Base-by-base conservation (phyloP, 2,113 vertebrate genomes). In the Ictidomys tridecemlineatus region DNA sequence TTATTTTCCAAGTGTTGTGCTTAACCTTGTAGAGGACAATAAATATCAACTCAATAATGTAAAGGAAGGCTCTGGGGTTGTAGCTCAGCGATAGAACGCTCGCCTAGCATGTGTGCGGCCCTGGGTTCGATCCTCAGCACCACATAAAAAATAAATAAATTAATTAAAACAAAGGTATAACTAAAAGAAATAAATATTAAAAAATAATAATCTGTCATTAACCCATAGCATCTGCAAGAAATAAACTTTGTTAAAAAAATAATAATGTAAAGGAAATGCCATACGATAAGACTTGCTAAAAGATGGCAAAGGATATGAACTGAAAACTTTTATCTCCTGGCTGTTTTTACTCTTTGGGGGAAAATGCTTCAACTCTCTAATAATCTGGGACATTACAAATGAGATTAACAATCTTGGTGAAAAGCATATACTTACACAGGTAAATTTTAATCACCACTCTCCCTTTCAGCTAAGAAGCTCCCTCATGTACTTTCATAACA, bases 341-440 rank as follows among this genome's bases (percentile, higher is more conserved):
- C 20, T 95, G 26, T 89, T 95, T 51, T 87, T 45, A 7, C 58
- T 61, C 24, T 73, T 94, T 78, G 74, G 74, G 22, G 58, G 73
- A 92, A 88, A 67, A 34, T 92, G 28, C 14, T 70, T 86, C 22
- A 73, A 4, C 37, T 16, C n/a, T 77, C 82, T 96, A 30, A 82
- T 63, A 85, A 61, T 51, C 13, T 63, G 70, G 51, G 48, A 80
- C 24, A 2, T 70, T 65, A 8, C 26, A 89, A 92, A 51, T 92
- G 45, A 84, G 24, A 89, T 85, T 79, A 79, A 37, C 37, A 87
- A 13, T 42, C 28, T 94, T 78, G 39, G 30, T 86, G 79, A 83
- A 89, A 93, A 88, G 24, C 12, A 20, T 58, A 16, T 65, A 69
- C 24, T 89, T 65, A 48, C 13, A 34, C 53, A 61, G 12, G 63